A percentile compares a stretch with the other conserved stretches of the same genome.
Evolutionary conservation across 1,140 invertebrate genomes (phyloP).

Genomic region (Papilio polyxenes): DNA sequence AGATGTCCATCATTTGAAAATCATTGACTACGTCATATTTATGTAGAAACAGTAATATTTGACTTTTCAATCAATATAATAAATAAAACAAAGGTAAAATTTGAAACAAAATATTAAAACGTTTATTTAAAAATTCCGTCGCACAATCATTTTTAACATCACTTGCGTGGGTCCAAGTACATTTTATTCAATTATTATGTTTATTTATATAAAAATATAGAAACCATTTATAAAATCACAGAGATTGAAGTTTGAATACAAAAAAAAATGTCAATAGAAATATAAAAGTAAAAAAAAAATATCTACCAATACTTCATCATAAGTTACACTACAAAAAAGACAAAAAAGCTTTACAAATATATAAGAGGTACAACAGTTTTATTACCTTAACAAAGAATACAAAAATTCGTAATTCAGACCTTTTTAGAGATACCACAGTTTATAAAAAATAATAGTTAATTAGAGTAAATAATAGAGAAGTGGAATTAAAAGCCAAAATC

Average conservation of each 20-base stretch:
- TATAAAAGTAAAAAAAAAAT: constrained; percentile 14
- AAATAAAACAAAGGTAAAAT: not conserved
- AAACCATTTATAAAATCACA: not conserved
- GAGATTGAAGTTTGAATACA: not conserved
- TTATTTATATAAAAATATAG: not conserved
- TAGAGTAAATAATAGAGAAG: not conserved
- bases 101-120: not conserved
- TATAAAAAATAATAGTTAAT: not conserved
- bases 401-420: not conserved
- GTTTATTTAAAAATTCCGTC: not conserved
- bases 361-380: not conserved
- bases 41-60: no score
- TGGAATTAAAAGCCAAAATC: not conserved
- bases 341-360: not conserved
- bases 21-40: no score
- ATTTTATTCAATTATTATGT: not conserved
- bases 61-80: not conserved
- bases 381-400: not conserved
- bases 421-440: not conserved
- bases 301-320: not conserved
- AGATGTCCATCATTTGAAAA: no score
- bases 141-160: not conserved
- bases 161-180: not conserved
- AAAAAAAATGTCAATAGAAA: constrained; percentile 12
- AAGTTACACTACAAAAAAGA: not conserved